Percentiles rank a stretch among this genome's conserved stretches.
phyloP scores from a whole-genome alignment of 2,113 vertebrate species.

The Onychostruthus taczanowskii region DNA sequence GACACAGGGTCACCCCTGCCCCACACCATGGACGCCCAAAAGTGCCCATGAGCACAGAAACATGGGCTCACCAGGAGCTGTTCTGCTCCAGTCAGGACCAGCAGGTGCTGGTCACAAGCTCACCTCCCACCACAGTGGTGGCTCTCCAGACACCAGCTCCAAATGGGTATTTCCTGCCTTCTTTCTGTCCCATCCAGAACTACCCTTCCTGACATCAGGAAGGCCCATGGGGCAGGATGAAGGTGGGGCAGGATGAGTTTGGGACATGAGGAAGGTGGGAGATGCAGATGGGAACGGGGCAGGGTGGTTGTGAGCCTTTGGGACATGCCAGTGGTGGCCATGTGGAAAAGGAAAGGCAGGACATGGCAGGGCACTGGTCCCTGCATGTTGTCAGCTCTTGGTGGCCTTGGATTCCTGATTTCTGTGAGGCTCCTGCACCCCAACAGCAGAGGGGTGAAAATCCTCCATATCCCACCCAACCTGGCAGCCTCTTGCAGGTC shows the following conservation, averaged over 20 bases:
- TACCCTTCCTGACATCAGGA: not conserved
- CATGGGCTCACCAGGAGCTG: not conserved
- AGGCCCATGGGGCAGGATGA: not conserved
- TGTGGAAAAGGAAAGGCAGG: not conserved
- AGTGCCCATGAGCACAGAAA: not conserved
- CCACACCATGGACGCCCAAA: rapidly evolving
- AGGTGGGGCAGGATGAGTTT: not conserved
- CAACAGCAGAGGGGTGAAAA: not conserved
- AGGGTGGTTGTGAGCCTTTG: not conserved
- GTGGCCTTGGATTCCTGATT: not conserved
- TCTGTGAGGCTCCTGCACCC: not conserved
- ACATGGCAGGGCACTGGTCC: not conserved
- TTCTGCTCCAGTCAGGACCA: not conserved
- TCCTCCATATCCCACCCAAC: not conserved
- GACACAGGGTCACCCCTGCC: not conserved
- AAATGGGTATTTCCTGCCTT: not conserved
- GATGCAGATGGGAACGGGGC: rapidly evolving
- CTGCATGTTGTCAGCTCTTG: not conserved
- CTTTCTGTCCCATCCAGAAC: not conserved
- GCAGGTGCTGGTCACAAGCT: not conserved
- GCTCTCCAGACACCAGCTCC: not conserved
- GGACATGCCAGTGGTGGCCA: not conserved
- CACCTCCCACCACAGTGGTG: not conserved
- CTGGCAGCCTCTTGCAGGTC: not conserved
- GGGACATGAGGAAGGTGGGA: not conserved